Evolutionary conservation across 2,888 invertebrate species (phyloP), one percentile per base, ranked within the genome.

Genomic region (Cinara cedri): DNA sequence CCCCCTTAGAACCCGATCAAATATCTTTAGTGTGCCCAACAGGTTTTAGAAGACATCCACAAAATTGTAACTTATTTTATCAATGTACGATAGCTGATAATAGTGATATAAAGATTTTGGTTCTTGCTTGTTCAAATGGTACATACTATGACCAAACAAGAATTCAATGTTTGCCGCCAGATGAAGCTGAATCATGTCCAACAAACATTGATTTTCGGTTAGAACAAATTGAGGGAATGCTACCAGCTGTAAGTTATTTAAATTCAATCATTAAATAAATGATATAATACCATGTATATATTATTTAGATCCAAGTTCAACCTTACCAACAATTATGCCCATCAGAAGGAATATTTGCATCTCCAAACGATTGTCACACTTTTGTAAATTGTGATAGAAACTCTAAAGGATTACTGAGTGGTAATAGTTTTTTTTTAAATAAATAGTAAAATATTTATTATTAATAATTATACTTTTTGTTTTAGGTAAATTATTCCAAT

Each of bases 41-140:
- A 9, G 93, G 94, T 54, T 94, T 95, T 86, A 89, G 89, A 84
- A 88, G 93, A 82, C 94, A 95, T 88, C 93, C 94, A 0, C 92
- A 92, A 85, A 91, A 91, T 84, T 94, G 94, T 84, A 92, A 93
- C 84, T 86, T 93, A 83, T 94, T 94, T 87, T 95, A 95, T 85
- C 94, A 94, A 85, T 95, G 94, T 84, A 91, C 91, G 21, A 89
- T 89, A 83, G 82, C 83, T 13, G 87, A 89, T 10, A 88, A 90
- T 44, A 90, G 90, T 84, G 91, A 93, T 82, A 86, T 91, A n/a
- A 93, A 91, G 84, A 88, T 94, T 82, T 88, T 92, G 1, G 89
- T 90, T 11, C 89, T 94, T 83, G 90, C 90, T 82, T 95, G 94
- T 85, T 93, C 93, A 14, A 90, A 91, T 82, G 90, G 90, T 81